Percentiles rank a stretch among this genome's conserved stretches.
phyloP scores from a whole-genome alignment of 1,140 invertebrate genomes.

The Zaprionus vittiger region DNA sequence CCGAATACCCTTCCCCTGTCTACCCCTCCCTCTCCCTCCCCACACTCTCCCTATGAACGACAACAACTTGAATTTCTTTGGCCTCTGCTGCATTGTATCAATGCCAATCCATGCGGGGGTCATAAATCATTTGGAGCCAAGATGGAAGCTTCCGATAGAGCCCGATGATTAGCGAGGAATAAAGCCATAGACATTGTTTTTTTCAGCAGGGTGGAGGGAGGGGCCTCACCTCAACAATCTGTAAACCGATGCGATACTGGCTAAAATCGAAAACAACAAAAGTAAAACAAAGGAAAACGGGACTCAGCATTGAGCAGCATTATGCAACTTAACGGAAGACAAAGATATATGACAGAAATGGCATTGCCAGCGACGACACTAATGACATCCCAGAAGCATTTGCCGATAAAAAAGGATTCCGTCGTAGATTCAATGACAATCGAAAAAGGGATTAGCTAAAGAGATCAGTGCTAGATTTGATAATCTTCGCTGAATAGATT shows the following conservation, averaged over 20 bases:
- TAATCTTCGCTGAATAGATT: too few relatives aligned
- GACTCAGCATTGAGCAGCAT: not conserved
- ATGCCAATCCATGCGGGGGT: constrained; percentile 49
- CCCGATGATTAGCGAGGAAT: constrained; percentile 53
- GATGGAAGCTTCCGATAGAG: constrained; percentile 48
- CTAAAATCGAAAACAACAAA: constrained; percentile 16
- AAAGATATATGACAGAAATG: constrained; percentile 40
- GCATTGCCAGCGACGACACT: constrained; percentile 29
- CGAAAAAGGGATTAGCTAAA: not conserved
- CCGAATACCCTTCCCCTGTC: not conserved
- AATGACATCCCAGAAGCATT: constrained; percentile 27
- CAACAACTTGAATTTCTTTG: not conserved
- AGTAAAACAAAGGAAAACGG: not conserved
- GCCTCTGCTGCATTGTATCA: constrained; percentile 43
- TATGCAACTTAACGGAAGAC: constrained; percentile 43
- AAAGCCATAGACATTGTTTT: constrained; percentile 41
- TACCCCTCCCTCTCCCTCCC: not conserved
- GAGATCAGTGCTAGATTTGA: not conserved
- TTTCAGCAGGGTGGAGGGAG: too few relatives aligned
- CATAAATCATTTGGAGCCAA: constrained; percentile 57
- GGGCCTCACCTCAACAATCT: not conserved
- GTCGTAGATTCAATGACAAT: not conserved
- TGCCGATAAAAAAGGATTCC: constrained; percentile 7
- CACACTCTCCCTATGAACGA: not conserved
- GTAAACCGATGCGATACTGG: not conserved